Conservation (phyloP, 2,113 vertebrate species). For the Argyrosomus japonicus region DNA sequence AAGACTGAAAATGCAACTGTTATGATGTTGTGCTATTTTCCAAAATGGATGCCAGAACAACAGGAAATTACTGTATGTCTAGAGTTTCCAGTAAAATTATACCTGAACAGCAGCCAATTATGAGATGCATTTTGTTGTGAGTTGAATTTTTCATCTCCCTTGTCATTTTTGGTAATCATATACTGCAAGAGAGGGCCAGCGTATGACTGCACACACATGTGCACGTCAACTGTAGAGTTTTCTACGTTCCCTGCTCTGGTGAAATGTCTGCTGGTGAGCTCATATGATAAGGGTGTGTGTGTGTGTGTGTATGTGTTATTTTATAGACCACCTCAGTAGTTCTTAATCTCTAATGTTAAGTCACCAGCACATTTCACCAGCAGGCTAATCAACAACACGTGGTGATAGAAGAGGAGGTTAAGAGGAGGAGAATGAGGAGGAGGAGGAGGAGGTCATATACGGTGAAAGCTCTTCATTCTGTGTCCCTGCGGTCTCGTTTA, state of each 20-base stretch:
- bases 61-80: not conserved
- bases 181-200: conserved; percentile 3
- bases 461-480: not conserved
- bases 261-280: conserved; percentile 58
- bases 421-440: not conserved
- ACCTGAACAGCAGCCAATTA: not conserved
- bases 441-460: not conserved
- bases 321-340: conserved; percentile 33
- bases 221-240: conserved; percentile 21
- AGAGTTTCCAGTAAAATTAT: not conserved
- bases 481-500: not conserved
- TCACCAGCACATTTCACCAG: conserved; percentile 30
- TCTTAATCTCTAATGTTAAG: conserved; percentile 36
- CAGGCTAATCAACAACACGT: conserved; percentile 48
- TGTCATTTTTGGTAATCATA: conserved; percentile 23
- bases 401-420: conserved; percentile 36
- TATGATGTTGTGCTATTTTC: not conserved
- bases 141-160: not conserved
- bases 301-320: conserved; percentile 15
- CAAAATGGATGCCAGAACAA: not conserved
- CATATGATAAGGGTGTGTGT: conserved; percentile 46
- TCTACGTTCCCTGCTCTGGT: conserved; percentile 25
- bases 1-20: conserved; percentile 12
- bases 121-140: not conserved
- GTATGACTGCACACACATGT: conserved; percentile 31